A percentile compares a stretch with the other conserved stretches of the same genome.
These are phyloP conservation scores for Apodemus sylvaticus DNA, from an alignment of 2,113 vertebrate species.

Conservation along the genomic window DNA sequence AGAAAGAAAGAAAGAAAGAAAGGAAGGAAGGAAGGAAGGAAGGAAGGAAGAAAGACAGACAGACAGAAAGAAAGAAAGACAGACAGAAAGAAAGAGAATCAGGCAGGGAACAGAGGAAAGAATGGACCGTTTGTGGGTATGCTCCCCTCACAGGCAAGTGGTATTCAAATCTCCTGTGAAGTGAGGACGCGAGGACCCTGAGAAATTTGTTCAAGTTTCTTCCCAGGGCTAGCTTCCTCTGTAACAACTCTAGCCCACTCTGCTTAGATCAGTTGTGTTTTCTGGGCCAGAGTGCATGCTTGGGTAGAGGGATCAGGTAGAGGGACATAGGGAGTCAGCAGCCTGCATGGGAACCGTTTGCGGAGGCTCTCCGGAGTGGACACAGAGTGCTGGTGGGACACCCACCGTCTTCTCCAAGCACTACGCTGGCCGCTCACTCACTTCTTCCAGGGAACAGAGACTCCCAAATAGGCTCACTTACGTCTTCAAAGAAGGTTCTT, in stretches of 20 bases:
- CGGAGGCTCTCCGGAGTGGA: neutral
- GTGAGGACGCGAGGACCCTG: neutral
- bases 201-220: neutral
- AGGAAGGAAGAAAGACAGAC: too few species aligned
- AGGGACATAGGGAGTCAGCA: neutral
- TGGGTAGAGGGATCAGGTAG: neutral
- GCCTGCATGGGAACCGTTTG: too few species aligned
- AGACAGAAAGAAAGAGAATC: neutral
- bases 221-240: neutral
- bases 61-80: too few species aligned
- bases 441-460: neutral
- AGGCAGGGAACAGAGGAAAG: neutral
- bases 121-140: neutral
- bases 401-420: neutral
- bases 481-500: constrained; percentile 80
- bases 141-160: neutral
- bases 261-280: neutral
- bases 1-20: too few species aligned
- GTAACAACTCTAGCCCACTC: neutral
- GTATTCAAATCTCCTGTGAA: neutral
- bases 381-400: too few species aligned
- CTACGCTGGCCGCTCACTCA: neutral
- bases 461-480: constrained; percentile 62
- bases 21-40: too few species aligned
- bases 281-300: neutral